phyloP scores from a whole-genome alignment of 2,113 vertebrate species.

The Probosciger aterrimus region DNA sequence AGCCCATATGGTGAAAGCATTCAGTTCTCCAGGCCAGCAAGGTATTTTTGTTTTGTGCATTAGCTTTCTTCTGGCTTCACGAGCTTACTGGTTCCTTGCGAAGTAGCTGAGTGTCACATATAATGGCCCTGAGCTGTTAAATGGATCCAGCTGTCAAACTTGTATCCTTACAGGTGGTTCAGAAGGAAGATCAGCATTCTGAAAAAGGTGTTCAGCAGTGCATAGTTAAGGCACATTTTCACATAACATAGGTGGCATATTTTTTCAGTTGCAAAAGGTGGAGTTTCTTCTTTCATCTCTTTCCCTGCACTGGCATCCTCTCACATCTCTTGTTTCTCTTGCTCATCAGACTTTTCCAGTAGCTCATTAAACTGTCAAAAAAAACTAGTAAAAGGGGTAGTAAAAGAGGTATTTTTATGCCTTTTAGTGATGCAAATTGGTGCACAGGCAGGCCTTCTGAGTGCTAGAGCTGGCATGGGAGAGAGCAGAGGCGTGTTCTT shows the following conservation, averaged over 20 bases:
- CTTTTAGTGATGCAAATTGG: not conserved
- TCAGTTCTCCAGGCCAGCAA: not conserved
- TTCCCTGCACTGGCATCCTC: not conserved
- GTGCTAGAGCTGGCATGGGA: not conserved
- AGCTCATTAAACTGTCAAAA: not conserved
- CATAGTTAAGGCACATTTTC: not conserved
- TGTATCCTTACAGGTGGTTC: not conserved
- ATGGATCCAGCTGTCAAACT: not conserved
- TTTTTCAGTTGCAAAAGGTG: not conserved
- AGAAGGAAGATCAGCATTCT: not conserved
- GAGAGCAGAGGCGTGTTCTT: not conserved
- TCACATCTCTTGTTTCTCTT: not conserved
- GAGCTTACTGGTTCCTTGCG: not conserved
- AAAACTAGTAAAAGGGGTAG: not conserved
- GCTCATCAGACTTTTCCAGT: not conserved
- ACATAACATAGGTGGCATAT: rapidly evolving
- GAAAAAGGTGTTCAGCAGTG: not conserved
- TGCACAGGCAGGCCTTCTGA: not conserved
- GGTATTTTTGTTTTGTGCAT: rapidly evolving
- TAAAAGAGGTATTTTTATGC: not conserved
- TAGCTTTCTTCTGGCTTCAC: not conserved
- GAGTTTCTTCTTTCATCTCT: not conserved
- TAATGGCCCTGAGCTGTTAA: not conserved
- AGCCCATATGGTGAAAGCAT: rapidly evolving
- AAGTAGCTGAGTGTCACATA: rapidly evolving